These are phyloP conservation scores for Mongoloraphidia duomilia DNA, from an alignment of 2,888 invertebrate genomes.

Conservation along the genomic window DNA sequence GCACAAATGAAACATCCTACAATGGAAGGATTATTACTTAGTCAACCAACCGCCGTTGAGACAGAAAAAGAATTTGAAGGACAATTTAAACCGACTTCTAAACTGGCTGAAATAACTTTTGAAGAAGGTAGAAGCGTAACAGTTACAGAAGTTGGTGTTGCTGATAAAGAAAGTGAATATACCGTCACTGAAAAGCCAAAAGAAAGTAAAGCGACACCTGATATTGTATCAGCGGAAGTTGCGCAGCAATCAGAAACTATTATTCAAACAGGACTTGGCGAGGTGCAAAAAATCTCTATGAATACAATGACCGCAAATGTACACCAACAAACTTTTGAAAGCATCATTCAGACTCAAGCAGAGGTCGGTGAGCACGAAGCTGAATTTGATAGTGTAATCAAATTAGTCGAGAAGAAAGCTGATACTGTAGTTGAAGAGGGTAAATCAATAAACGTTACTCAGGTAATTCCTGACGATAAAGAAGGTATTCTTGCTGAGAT, in stretches of 20 bases:
- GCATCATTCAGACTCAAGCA: conserved; percentile 28
- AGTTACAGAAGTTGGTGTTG: conserved; percentile 28
- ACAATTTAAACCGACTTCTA: conserved; percentile 24
- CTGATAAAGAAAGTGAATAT: conserved; percentile 32
- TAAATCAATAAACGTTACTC: conserved; percentile 27
- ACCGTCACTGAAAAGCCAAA: conserved; percentile 16
- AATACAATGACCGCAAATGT: conserved; percentile 20
- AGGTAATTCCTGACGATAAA: conserved; percentile 31
- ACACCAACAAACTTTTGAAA: conserved; percentile 29
- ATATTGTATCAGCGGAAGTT: conserved; percentile 25
- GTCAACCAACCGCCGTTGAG: background rate
- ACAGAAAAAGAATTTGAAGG: conserved; percentile 20
- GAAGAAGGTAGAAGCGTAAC: conserved; percentile 27
- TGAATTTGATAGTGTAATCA: conserved; percentile 21
- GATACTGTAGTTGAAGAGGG: conserved; percentile 28
- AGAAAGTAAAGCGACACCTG: conserved; percentile 24
- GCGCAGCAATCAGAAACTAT: conserved; percentile 27
- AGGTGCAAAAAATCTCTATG: conserved; percentile 19
- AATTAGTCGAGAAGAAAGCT: conserved; percentile 26
- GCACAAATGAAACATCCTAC: conserved; percentile 10
- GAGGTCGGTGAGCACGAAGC: conserved; percentile 33
- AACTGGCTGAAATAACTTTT: conserved; percentile 30
- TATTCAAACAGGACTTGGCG: conserved; percentile 18
- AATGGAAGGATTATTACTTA: conserved; percentile 8
- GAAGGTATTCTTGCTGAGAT: conserved; percentile 28